A percentile compares a stretch with the other conserved stretches of the same genome.
Evolutionary conservation across 2,113 vertebrate genomes (phyloP).

Genomic region (Laticauda laticaudata): DNA sequence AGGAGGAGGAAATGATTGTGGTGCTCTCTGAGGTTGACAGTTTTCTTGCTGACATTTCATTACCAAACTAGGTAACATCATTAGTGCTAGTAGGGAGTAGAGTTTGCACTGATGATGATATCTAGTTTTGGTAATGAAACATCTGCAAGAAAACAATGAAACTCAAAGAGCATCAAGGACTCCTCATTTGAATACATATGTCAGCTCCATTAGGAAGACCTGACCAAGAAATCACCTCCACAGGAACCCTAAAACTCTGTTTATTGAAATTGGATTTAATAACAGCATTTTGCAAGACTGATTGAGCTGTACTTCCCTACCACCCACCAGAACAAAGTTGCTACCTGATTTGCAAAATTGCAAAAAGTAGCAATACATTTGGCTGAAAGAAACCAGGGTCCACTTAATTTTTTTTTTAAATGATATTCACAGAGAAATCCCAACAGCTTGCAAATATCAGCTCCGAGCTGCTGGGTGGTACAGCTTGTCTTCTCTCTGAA

Average conservation of each 20-base stretch:
- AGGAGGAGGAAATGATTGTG: too few relatives aligned
- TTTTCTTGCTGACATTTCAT: too few relatives aligned
- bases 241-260: not conserved
- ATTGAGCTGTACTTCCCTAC: not conserved
- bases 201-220: not conserved
- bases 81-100: too few relatives aligned
- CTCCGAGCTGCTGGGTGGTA: not conserved
- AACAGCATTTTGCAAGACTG: not conserved
- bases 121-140: too few relatives aligned
- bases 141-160: too few relatives aligned
- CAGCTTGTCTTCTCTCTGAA: not conserved
- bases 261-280: not conserved
- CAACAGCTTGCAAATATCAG: constrained; percentile 4
- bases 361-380: not conserved
- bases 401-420: too few relatives aligned
- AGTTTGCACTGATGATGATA: too few relatives aligned
- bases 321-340: not conserved
- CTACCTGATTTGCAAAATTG: not conserved
- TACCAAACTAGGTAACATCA: too few relatives aligned
- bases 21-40: too few relatives aligned
- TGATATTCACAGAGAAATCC: not conserved
- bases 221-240: not conserved
- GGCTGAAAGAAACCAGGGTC: rapidly evolving
- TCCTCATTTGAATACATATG: not conserved
- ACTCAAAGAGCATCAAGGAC: too few relatives aligned